Base-by-base conservation (phyloP, 2,113 vertebrate species). In the Hyperopisus bebe region DNA sequence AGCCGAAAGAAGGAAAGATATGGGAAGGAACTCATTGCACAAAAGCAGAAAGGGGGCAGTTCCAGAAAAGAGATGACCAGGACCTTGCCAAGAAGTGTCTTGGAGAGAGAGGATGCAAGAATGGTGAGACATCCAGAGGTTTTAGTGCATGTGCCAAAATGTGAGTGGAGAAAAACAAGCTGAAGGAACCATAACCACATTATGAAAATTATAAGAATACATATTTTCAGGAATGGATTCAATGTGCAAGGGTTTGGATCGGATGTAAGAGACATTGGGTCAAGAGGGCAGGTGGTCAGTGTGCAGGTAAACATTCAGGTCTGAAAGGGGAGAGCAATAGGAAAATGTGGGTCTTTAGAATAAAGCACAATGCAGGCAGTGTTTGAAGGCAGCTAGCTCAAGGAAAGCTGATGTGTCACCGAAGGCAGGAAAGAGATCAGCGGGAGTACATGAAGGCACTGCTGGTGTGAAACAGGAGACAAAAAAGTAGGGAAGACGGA, bases 61-160 rank as follows among this genome's bases (percentile, higher is more conserved):
- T 80, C 17, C 74, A 80, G 74, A 80, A 42, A 80, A 42, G 35
- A 35, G 35, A 80, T 42, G 74, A 80, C 74, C 74, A 39, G 74
- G 74, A 8, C 15, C 35, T 80, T 80, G 31, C 31, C 74, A 35
- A 80, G 74, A 35, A 42, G 74, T 7, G 35, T 80, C 13, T 42
- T 80, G 74, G 74, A 42, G 31, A 80, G 74, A 80, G 15, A 80
- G 74, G 74, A 80, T 80, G 35, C 74, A 80, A 80, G 74, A 80
- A 35, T 80, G 10, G 35, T 80, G 74, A 80, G 74, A 7, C 35
- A 42, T 80, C 6, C 74, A 42, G 74, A 80, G 74, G 74, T 80
- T 80, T 80, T 80, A 39, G 35, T 2, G 17, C 31, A 42, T 42
- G 74, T 80, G 74, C 74, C 74, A 80, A 80, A 80, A 80, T 80